phyloP scores from a whole-genome alignment of 2,888 invertebrate species.

The Melitaea athalia region DNA sequence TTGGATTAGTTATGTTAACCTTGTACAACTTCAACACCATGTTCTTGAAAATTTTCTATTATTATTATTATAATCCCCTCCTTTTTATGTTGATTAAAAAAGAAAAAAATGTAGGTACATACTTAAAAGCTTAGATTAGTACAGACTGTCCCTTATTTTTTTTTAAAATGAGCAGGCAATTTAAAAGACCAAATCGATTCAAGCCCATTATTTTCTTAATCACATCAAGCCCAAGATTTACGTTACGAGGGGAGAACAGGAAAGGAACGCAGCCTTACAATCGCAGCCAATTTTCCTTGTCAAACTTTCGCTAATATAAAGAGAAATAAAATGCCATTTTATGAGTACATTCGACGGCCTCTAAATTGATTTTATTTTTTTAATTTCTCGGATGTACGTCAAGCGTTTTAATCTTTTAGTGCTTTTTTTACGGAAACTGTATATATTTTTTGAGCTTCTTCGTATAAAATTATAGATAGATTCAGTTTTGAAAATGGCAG shows the following conservation, averaged over 20 bases:
- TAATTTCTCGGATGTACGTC: not conserved
- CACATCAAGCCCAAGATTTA: conserved; percentile 8
- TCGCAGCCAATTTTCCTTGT: not conserved
- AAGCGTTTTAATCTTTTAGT: not conserved
- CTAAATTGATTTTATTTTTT: not conserved
- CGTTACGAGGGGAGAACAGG: not conserved
- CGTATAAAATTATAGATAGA: no score
- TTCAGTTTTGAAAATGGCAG: no score
- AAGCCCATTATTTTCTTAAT: conserved; percentile 3
- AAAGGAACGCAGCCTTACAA: not conserved
- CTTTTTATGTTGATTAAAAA: no score
- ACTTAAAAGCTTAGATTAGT: no score
- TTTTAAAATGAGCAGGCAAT: not conserved
- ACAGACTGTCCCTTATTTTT: not conserved
- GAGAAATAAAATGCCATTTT: not conserved
- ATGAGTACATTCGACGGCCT: conserved; percentile 1
- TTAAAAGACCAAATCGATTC: not conserved
- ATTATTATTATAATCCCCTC: no score
- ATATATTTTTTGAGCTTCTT: no score
- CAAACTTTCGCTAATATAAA: not conserved
- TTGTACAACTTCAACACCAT: no score
- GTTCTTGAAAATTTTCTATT: no score
- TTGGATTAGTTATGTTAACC: no score
- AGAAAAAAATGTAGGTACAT: no score
- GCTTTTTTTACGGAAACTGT: no score